Evolutionary conservation across 2,113 vertebrate genomes (phyloP).

Genomic region (Mobula birostris): DNA sequence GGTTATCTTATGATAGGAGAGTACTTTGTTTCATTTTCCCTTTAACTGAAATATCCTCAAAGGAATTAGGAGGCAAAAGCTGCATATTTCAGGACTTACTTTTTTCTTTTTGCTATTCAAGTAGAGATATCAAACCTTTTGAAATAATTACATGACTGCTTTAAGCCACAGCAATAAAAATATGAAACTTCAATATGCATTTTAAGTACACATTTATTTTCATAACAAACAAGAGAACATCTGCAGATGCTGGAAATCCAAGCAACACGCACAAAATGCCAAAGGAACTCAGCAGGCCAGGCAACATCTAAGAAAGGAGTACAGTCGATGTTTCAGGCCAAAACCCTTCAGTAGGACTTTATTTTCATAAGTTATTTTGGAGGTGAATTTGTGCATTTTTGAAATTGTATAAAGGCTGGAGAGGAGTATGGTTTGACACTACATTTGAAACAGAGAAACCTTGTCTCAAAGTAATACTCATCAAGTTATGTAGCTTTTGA

Average conservation of each 20-base stretch:
- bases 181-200: neutral
- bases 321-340: no score
- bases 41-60: neutral
- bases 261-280: no score
- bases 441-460: neutral
- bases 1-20: neutral
- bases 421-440: neutral
- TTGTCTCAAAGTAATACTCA: neutral
- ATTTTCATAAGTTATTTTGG: neutral
- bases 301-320: no score
- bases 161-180: neutral
- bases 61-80: neutral
- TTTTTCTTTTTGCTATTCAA: neutral
- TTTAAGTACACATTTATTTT: slow-evolving; percentile 24
- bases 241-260: no score
- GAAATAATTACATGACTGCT: neutral
- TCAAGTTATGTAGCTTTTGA: neutral
- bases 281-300: no score
- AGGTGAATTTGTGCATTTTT: neutral
- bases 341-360: neutral
- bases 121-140: neutral
- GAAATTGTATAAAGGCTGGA: neutral
- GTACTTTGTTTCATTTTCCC: neutral
- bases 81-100: neutral
- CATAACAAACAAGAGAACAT: no score